phyloP scores from a whole-genome alignment of 2,113 vertebrate genomes.

The Carollia perspicillata region DNA sequence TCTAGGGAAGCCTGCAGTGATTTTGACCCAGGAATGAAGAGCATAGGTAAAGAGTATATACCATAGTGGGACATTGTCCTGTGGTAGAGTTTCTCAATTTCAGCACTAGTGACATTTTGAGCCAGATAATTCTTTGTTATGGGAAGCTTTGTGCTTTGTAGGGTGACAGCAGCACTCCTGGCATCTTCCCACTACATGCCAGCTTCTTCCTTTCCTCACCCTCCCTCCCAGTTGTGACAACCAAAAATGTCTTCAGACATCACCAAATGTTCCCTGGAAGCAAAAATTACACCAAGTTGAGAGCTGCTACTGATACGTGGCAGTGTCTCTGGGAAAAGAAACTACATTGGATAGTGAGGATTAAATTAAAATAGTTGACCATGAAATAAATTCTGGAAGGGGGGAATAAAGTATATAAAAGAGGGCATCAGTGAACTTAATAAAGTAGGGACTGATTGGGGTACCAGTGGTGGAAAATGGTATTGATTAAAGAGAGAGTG shows the following conservation, averaged over 20 bases:
- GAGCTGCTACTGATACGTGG: not conserved
- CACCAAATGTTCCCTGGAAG: not conserved
- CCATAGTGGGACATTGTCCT: not conserved
- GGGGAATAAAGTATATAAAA: not conserved
- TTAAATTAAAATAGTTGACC: constrained; percentile 3
- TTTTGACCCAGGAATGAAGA: constrained; percentile 25
- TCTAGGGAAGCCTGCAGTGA: not conserved
- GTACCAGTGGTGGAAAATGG: not conserved
- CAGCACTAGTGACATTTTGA: not conserved
- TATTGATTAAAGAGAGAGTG: not conserved
- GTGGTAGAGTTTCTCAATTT: not conserved
- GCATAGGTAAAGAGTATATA: not conserved
- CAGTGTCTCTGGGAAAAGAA: not conserved
- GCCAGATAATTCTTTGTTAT: not conserved
- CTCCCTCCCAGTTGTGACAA: not conserved
- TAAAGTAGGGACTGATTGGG: not conserved
- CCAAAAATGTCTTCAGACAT: not conserved
- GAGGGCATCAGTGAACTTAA: not conserved
- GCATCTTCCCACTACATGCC: not conserved
- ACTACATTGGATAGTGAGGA: not conserved
- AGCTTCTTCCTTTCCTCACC: not conserved
- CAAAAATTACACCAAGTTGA: not conserved
- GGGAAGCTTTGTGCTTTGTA: not conserved
- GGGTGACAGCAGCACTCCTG: not conserved
- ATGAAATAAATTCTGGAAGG: constrained; percentile 35